A percentile compares a stretch with the other conserved stretches of the same genome.
These are phyloP conservation scores for Drosophila histrio DNA, from an alignment of 2,888 invertebrate species.

Conservation along the genomic window DNA sequence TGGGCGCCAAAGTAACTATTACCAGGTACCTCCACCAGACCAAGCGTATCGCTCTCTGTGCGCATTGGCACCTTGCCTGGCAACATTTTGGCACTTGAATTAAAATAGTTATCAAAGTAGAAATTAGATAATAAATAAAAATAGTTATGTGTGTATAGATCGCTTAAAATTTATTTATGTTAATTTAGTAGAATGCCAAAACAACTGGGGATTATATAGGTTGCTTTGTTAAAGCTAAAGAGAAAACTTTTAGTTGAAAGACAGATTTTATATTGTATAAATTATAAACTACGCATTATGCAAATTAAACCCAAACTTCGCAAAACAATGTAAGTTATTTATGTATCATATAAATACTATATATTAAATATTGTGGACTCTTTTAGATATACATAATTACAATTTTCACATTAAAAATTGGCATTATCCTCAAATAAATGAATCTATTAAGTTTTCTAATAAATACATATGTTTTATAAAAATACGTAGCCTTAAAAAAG, in stretches of 20 bases:
- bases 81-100: not conserved
- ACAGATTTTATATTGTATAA: no score
- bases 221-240: not conserved
- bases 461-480: no score
- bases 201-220: not conserved
- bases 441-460: no score
- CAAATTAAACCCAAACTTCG: no score
- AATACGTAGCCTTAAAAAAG: no score
- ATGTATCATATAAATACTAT: no score
- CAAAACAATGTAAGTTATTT: no score
- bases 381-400: no score
- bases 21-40: conserved; percentile 94
- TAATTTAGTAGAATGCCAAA: not conserved
- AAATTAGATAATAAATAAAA: not conserved
- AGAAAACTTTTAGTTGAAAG: no score
- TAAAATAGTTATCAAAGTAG: not conserved
- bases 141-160: not conserved
- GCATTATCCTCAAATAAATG: no score
- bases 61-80: conserved; percentile 40
- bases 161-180: not conserved
- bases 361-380: no score
- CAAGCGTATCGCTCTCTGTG: conserved; percentile 94
- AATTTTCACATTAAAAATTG: no score
- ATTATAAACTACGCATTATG: not conserved
- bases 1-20: conserved; percentile 98